Conservation (phyloP, 2,888 invertebrate species). For the Mylabris sibirica region DNA sequence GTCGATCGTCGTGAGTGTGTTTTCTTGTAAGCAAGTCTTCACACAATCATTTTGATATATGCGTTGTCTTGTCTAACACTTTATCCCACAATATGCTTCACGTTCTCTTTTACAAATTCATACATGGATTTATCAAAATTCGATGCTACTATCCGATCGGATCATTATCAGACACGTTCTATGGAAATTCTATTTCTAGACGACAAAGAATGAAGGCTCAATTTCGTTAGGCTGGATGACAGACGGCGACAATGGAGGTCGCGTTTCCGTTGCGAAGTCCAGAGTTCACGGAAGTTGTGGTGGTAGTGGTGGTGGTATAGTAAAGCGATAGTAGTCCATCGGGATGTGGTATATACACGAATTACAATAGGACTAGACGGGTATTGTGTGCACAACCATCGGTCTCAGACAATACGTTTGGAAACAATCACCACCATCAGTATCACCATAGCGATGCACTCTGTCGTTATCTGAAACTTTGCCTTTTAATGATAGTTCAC, state of each 20-base stretch:
- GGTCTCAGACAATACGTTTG: slow-evolving; percentile 35
- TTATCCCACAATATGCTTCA: neutral
- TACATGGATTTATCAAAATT: too few relatives aligned
- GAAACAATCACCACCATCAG: slow-evolving; percentile 36
- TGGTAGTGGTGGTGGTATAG: slow-evolving; percentile 24
- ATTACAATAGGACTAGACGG: slow-evolving; percentile 43
- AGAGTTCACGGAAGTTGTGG: slow-evolving; percentile 44
- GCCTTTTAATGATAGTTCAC: slow-evolving; percentile 22
- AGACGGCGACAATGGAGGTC: slow-evolving; percentile 41
- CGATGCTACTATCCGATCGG: neutral
- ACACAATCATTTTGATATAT: neutral
- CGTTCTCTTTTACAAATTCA: neutral
- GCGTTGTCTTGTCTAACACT: slow-evolving; percentile 12
- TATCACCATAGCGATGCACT: slow-evolving; percentile 35
- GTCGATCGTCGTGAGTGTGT: slow-evolving; percentile 29
- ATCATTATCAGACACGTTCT: neutral
- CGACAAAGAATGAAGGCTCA: slow-evolving; percentile 16
- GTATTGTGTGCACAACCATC: slow-evolving; percentile 37
- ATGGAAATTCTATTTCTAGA: neutral
- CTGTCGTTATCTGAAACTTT: slow-evolving; percentile 33
- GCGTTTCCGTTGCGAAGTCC: slow-evolving; percentile 43
- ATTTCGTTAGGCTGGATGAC: slow-evolving; percentile 47
- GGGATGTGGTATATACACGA: slow-evolving; percentile 24
- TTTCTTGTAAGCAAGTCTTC: slow-evolving; percentile 27
- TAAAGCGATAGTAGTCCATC: slow-evolving; percentile 38